Conservation (phyloP, 2,113 vertebrate species). For the Ameiurus melas region DNA sequence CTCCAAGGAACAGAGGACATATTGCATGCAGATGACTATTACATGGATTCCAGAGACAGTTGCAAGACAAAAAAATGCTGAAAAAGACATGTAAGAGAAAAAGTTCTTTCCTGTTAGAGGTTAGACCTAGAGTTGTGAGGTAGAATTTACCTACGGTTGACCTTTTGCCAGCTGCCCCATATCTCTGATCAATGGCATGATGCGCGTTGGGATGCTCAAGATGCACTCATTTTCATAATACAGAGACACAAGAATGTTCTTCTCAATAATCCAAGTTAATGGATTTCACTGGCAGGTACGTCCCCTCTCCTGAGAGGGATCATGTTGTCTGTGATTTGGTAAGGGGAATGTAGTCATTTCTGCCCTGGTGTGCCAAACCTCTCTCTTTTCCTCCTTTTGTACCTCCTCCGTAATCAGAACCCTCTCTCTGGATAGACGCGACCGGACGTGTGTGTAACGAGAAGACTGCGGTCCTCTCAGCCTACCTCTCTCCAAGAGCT, state of each 20-base stretch:
- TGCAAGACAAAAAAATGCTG: slow-evolving; percentile 27
- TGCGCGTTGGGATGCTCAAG: slow-evolving; percentile 16
- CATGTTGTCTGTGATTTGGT: slow-evolving; percentile 45
- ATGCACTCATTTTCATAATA: slow-evolving; percentile 33
- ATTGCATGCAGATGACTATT: slow-evolving; percentile 46
- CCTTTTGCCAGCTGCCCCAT: slow-evolving; percentile 13
- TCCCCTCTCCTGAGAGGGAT: slow-evolving; percentile 45
- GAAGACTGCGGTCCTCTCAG: slow-evolving; percentile 43
- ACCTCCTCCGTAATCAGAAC: slow-evolving; percentile 48
- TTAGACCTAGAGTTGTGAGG: background rate
- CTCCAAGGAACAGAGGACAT: slow-evolving; percentile 46
- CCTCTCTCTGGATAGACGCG: slow-evolving; percentile 40
- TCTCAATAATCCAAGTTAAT: slow-evolving; percentile 39
- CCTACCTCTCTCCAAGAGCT: slow-evolving; percentile 33
- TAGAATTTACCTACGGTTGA: slow-evolving; percentile 1
- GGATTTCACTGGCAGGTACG: slow-evolving; percentile 42
- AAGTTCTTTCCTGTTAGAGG: slow-evolving; percentile 8
- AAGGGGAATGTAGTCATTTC: slow-evolving; percentile 37
- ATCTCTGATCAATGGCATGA: slow-evolving; percentile 21
- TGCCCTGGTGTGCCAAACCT: slow-evolving; percentile 35
- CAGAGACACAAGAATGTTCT: slow-evolving; percentile 40
- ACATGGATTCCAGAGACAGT: slow-evolving; percentile 55
- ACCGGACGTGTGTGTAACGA: slow-evolving; percentile 38
- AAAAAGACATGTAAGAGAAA: slow-evolving; percentile 23
- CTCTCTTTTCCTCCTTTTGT: slow-evolving; percentile 34